These are phyloP conservation scores for Scolopax bukidnonensis DNA, from an alignment of 2,797 vertebrate species.

Conservation along the genomic window DNA sequence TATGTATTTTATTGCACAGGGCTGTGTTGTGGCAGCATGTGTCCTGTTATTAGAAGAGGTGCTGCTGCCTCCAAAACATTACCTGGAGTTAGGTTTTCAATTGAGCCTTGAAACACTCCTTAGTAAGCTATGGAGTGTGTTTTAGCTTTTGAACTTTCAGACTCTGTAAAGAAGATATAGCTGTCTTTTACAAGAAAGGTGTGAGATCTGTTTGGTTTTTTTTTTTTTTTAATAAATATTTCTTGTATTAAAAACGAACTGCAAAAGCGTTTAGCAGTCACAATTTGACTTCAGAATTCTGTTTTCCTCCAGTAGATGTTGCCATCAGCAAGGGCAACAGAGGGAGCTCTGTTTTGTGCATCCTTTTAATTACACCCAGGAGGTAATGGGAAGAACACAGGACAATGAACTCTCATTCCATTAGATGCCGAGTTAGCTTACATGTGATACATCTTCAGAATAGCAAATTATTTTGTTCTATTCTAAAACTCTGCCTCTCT, in stretches of 20 bases:
- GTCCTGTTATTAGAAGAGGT: not conserved
- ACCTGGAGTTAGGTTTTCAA: not conserved
- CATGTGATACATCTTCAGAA: not conserved
- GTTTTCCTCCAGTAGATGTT: not conserved
- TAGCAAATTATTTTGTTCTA: not conserved
- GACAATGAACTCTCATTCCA: not conserved
- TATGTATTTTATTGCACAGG: not conserved
- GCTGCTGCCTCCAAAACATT: not conserved
- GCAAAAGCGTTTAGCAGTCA: not conserved
- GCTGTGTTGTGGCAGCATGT: not conserved
- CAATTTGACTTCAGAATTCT: not conserved
- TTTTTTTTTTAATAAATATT: not conserved
- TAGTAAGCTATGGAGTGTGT: not conserved
- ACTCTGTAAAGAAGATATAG: not conserved
- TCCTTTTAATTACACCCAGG: not conserved
- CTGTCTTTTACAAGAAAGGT: not conserved
- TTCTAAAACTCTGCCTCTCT: not conserved
- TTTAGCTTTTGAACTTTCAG: not conserved
- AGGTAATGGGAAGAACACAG: not conserved
- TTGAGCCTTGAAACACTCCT: not conserved
- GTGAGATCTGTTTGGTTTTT: too few species aligned
- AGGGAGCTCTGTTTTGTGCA: not conserved
- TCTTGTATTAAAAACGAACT: not conserved
- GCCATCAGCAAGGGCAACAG: not conserved
- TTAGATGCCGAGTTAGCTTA: not conserved